Conservation (phyloP, 2,113 vertebrate species). For the Edolisoma coerulescens region DNA sequence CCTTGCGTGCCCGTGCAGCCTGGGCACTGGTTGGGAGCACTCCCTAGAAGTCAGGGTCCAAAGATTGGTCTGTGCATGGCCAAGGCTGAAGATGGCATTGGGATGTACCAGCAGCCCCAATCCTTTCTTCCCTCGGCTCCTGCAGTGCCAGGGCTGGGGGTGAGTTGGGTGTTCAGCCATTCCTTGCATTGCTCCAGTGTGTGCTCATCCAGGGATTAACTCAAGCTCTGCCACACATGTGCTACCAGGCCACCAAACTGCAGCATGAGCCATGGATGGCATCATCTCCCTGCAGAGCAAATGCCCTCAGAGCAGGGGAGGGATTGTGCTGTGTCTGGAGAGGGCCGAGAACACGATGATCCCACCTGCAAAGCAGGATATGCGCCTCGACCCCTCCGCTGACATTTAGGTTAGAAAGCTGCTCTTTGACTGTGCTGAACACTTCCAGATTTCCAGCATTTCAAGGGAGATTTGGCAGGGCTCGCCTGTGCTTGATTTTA, state of each 20-base stretch:
- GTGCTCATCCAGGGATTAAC: not conserved
- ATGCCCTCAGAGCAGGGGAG: not conserved
- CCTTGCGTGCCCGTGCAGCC: not conserved
- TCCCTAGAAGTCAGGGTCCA: not conserved
- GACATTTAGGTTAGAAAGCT: not conserved
- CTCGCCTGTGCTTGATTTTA: not conserved
- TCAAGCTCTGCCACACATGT: not conserved
- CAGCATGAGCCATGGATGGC: not conserved
- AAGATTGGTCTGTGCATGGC: accelerated
- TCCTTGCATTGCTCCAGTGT: not conserved
- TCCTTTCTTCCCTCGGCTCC: not conserved
- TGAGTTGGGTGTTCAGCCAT: not conserved
- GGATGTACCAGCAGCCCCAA: not conserved
- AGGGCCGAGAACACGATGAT: accelerated
- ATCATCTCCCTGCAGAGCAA: not conserved
- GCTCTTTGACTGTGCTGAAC: not conserved
- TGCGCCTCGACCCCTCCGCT: not conserved
- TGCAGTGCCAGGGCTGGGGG: not conserved
- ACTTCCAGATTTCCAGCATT: conserved; percentile 60
- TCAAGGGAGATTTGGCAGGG: conserved; percentile 55
- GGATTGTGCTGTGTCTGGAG: not conserved
- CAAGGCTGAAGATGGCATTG: not conserved
- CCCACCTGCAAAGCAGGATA: not conserved
- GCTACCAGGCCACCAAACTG: not conserved
- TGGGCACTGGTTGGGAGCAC: not conserved